These are phyloP conservation scores for Rhinogobio ventralis DNA, from an alignment of 2,797 vertebrate species.

Conservation along the genomic window DNA sequence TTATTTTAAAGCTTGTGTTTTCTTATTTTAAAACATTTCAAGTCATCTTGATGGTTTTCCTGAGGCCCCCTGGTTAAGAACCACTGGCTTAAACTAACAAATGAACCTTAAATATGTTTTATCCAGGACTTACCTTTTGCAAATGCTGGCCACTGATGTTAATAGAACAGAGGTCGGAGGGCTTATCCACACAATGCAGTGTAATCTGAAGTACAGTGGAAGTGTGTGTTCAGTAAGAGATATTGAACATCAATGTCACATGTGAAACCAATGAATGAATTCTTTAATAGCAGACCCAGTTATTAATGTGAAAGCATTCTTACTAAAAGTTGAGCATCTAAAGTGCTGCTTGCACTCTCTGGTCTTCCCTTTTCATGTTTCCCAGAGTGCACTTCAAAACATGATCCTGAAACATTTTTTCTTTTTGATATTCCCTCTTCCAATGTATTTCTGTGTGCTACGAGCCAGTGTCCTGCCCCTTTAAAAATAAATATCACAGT, in stretches of 20 bases:
- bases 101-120: background rate
- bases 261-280: background rate
- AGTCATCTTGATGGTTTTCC: background rate
- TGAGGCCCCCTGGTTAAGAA: background rate
- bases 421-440: slow-evolving; percentile 52
- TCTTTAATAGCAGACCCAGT: background rate
- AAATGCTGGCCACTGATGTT: slow-evolving; percentile 73
- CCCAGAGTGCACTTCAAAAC: slow-evolving; percentile 20
- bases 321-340: slow-evolving; percentile 74
- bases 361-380: background rate
- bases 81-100: background rate
- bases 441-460: slow-evolving; percentile 65
- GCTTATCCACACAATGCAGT: slow-evolving; percentile 70
- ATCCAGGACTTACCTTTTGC: slow-evolving; percentile 65
- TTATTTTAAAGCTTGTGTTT: background rate
- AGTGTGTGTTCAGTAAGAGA: background rate
- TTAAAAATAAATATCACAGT: background rate
- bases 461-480: slow-evolving; percentile 74
- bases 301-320: slow-evolving; percentile 23
- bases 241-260: background rate
- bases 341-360: slow-evolving; percentile 43
- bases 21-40: background rate
- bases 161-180: slow-evolving; percentile 74
- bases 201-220: slow-evolving; percentile 66
- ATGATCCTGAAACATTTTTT: slow-evolving; percentile 45